phyloP scores from a whole-genome alignment of 2,113 vertebrate genomes.

The Ciconia boyciana region DNA sequence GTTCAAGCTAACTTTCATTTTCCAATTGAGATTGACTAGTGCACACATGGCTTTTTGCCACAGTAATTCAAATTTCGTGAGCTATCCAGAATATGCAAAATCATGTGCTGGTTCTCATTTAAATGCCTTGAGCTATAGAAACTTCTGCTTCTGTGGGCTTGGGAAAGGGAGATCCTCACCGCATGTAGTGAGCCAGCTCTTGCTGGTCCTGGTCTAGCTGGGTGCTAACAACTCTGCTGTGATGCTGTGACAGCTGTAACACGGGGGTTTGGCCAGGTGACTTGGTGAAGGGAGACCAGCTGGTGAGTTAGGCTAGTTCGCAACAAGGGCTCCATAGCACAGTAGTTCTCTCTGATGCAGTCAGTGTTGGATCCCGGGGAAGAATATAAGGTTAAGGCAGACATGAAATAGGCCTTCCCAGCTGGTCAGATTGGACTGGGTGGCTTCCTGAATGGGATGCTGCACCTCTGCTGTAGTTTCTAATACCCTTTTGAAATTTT shows the following conservation, averaged over 20 bases:
- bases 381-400: neutral
- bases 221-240: too few species aligned
- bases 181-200: accelerated
- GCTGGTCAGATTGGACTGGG: neutral
- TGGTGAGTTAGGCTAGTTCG: neutral
- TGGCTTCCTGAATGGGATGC: neutral
- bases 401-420: neutral
- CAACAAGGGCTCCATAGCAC: neutral
- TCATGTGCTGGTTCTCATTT: neutral
- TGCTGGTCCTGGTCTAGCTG: neutral
- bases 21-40: neutral
- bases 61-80: neutral
- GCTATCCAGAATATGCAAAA: neutral
- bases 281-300: neutral
- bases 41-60: neutral
- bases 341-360: neutral
- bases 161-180: neutral
- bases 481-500: neutral
- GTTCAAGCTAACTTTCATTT: neutral
- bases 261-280: neutral
- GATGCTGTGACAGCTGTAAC: neutral
- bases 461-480: neutral
- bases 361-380: neutral
- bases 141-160: neutral
- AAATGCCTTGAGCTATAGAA: neutral